Conservation (phyloP, 2,797 vertebrate genomes). For the Miichthys miiuy region DNA sequence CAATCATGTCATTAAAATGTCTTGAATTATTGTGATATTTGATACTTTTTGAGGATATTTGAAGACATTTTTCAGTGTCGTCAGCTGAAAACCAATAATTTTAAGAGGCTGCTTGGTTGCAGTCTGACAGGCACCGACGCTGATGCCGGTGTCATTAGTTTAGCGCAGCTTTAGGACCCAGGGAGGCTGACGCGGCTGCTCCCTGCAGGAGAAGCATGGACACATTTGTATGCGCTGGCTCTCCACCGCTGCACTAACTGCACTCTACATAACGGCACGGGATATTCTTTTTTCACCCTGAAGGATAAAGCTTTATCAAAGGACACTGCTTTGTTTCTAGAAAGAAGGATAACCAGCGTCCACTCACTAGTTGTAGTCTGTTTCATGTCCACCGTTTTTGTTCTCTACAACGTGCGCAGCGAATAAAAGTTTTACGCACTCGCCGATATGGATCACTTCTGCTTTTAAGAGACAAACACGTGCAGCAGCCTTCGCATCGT, state of each 20-base stretch:
- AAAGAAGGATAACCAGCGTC: conserved; percentile 53
- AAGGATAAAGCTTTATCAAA: conserved; percentile 77
- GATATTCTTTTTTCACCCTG: conserved; percentile 79
- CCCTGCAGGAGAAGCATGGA: conserved; percentile 76
- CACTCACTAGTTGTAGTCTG: conserved; percentile 43
- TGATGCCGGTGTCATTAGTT: conserved; percentile 35
- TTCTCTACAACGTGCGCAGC: conserved; percentile 43
- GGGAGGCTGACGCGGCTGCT: conserved; percentile 77
- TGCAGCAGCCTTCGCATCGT: conserved; percentile 54
- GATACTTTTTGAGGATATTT: neutral
- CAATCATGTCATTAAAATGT: neutral
- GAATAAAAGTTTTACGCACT: conserved; percentile 89
- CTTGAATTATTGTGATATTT: neutral
- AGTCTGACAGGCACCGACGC: conserved; percentile 22
- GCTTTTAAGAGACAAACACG: conserved; percentile 74
- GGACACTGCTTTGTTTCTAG: conserved; percentile 50
- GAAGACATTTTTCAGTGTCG: neutral
- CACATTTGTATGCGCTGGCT: conserved; percentile 87
- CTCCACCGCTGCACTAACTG: conserved; percentile 85
- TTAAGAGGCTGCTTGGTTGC: conserved; percentile 12
- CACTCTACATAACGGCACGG: conserved; percentile 82
- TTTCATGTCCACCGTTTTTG: conserved; percentile 27
- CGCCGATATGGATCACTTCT: conserved; percentile 79
- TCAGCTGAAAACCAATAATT: neutral
- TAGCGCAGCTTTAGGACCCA: conserved; percentile 91